Percentiles rank a stretch among this genome's conserved stretches.
Evolutionary conservation across 2,113 vertebrate species (phyloP).

Genomic region (Pomatostomus ruficeps): DNA sequence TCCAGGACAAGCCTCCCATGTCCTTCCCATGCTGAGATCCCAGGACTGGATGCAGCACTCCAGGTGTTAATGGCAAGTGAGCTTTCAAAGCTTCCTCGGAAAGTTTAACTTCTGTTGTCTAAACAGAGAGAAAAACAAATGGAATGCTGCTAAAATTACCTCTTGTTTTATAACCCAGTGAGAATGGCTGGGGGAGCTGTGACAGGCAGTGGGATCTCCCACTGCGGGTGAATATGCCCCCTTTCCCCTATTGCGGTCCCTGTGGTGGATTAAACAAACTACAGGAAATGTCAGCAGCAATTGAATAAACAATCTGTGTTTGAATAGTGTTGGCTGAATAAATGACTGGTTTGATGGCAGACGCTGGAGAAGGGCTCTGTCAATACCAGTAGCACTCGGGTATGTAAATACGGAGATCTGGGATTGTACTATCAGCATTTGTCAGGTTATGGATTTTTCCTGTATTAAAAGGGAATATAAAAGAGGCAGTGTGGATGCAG

Average conservation of each 20-base stretch:
- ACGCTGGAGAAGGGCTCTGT: constrained; percentile 7
- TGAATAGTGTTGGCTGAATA: background rate
- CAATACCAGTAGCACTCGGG: background rate
- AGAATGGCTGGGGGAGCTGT: background rate
- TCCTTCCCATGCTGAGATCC: background rate
- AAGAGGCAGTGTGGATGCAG: background rate
- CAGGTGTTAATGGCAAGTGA: background rate
- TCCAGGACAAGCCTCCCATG: background rate
- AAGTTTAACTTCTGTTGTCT: background rate
- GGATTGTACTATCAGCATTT: background rate
- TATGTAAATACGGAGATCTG: background rate
- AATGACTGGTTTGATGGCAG: background rate
- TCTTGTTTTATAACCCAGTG: background rate
- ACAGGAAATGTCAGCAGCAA: background rate
- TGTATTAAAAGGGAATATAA: background rate
- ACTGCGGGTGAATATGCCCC: background rate
- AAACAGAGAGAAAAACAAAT: background rate
- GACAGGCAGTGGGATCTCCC: background rate
- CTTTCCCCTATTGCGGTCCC: background rate
- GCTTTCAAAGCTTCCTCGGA: background rate
- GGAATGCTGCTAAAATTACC: background rate
- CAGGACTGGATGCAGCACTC: background rate
- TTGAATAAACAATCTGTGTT: background rate
- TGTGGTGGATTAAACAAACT: background rate
- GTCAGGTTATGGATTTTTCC: background rate